These are phyloP conservation scores for Dendropsophus ebraccatus DNA, from an alignment of 2,113 vertebrate species.

Conservation along the genomic window DNA sequence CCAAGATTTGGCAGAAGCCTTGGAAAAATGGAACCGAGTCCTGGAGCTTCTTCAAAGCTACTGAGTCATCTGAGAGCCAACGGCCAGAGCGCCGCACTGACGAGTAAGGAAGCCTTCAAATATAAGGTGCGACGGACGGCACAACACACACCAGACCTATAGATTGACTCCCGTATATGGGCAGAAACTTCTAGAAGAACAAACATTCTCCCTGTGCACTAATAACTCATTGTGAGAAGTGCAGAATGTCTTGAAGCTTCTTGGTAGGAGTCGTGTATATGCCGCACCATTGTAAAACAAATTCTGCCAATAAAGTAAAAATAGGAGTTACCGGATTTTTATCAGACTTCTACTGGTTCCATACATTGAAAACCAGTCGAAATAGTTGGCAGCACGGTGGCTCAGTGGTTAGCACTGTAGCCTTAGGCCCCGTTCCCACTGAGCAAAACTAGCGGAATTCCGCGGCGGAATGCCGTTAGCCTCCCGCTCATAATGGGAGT, in stretches of 20 bases:
- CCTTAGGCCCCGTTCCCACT: too few species aligned
- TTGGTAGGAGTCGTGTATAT: not conserved
- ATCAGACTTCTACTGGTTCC: not conserved
- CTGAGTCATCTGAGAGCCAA: conserved; percentile 66
- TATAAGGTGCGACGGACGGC: conserved; percentile 66
- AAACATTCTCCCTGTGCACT: not conserved
- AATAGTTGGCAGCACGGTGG: too few species aligned
- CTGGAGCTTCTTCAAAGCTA: conserved; percentile 73
- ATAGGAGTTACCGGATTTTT: not conserved
- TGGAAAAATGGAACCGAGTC: conserved; percentile 70
- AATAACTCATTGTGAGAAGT: conserved; percentile 15
- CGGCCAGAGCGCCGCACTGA: conserved; percentile 55
- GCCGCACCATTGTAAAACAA: not conserved
- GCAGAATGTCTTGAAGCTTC: not conserved
- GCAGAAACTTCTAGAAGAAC: not conserved
- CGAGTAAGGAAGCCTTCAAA: conserved; percentile 60
- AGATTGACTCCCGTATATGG: not conserved
- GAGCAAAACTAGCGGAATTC: too few species aligned
- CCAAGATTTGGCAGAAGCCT: conserved; percentile 68
- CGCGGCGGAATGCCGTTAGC: too few species aligned
- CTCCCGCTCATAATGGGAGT: too few species aligned
- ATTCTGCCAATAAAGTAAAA: not conserved
- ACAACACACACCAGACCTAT: not conserved
- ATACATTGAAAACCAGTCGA: too few species aligned
- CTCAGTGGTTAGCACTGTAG: too few species aligned